These are phyloP conservation scores for Beroe forskalii DNA, from an alignment of 37 sponge, comb jelly and placozoan genomes.

Conservation along the genomic window DNA sequence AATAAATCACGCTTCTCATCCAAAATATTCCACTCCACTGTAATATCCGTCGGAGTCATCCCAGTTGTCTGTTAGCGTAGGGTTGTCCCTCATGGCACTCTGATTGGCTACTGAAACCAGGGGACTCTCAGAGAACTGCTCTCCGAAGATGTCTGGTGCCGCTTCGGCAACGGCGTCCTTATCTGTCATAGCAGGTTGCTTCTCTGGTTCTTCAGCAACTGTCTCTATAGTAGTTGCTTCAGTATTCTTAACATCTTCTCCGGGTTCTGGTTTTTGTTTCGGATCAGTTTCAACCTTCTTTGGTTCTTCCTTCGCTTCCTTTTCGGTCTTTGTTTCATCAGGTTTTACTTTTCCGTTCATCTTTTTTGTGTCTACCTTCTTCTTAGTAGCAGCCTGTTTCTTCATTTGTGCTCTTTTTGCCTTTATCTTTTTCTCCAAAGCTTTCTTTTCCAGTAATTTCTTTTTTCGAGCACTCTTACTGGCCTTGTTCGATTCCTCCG, in stretches of 20 bases:
- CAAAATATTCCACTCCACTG: too few relatives aligned
- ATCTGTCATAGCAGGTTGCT: background rate
- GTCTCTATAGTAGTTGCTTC: background rate
- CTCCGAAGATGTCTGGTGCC: conserved; percentile 75
- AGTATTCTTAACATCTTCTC: background rate
- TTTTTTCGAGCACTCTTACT: background rate
- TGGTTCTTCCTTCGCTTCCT: background rate
- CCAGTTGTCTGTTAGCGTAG: conserved; percentile 90
- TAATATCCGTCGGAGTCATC: conserved; percentile 74
- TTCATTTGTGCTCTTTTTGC: background rate
- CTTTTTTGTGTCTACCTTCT: background rate
- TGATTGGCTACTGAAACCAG: background rate
- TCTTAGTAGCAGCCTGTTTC: background rate
- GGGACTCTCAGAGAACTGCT: conserved; percentile 65
- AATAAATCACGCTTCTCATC: too few relatives aligned
- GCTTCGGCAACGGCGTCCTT: background rate
- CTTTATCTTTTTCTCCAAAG: background rate
- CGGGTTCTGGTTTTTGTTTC: background rate
- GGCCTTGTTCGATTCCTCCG: background rate
- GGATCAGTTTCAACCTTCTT: background rate
- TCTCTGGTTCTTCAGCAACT: background rate
- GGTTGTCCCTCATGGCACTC: conserved; percentile 75
- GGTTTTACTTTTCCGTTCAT: background rate
- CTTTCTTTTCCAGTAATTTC: background rate
- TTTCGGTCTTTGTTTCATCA: background rate